Base-by-base conservation (phyloP, 2,797 vertebrate genomes). In the Sebastes ruberrimus region DNA sequence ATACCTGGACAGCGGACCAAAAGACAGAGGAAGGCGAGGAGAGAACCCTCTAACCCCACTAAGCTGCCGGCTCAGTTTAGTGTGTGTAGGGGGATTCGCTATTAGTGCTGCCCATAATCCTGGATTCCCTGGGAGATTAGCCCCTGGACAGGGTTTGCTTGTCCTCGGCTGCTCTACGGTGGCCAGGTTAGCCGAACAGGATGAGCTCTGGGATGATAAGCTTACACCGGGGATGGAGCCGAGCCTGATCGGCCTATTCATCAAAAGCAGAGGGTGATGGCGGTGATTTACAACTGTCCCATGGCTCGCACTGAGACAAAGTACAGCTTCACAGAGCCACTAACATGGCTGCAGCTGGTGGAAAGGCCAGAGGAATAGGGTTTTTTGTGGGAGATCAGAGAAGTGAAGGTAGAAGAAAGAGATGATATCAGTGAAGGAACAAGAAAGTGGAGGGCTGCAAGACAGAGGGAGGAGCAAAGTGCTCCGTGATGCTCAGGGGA, bases 31-130 rank as follows among this genome's bases (percentile, higher is more conserved):
- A 75, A 66, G 35, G 59, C 4, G 46, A 70, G 35, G 57, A 76
- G 62, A 77, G 72, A 90, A 83, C 38, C 71, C 68, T 85, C 49
- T 72, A 82, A 84, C 66, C 70, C 75, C 63, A 32, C 75, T 87
- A 88, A 92, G 57, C 78, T 78, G 9, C 30, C 66, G 71, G 82
- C 77, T 88, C 79, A 89, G 28, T 3, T 77, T 14, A 28, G 49
- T 67, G 80, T 92, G 83, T 92, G 64, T 55, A 75, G 83, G 82
- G 84, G 84, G 89, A 93, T 90, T 88, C 84, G 49, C 86, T 83
- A 18, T 92, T 82, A 73, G 78, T 87, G 79, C 88, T 86, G 57
- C 74, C 61, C 87, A 42, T 93, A 94, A 92, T 91, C 88, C 82
- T 78, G 86, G 82, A 93, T 84, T 93, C 88, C 78, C 80, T 57